A percentile compares a stretch with the other conserved stretches of the same genome.
These are phyloP conservation scores for Miltochrista miniata DNA, from an alignment of 2,888 invertebrate species.

Conservation along the genomic window DNA sequence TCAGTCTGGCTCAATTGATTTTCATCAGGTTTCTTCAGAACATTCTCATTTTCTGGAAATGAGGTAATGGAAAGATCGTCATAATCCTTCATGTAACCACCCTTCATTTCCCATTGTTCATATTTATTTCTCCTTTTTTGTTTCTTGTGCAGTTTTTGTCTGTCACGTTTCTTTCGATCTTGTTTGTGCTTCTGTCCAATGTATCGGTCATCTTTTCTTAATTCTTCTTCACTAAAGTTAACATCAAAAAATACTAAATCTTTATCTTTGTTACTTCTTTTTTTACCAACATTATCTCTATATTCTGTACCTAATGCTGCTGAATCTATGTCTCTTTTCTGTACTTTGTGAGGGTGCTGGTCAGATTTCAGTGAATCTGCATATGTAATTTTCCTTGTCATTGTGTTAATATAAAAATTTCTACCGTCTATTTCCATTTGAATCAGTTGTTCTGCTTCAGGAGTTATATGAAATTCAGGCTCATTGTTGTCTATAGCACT, in stretches of 20 bases:
- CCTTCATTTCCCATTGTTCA: conserved; percentile 77
- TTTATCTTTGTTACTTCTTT: conserved; percentile 36
- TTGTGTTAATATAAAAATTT: conserved; percentile 15
- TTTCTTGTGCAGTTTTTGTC: conserved; percentile 66
- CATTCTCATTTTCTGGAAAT: conserved; percentile 51
- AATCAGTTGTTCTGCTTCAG: conserved; percentile 18
- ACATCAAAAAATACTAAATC: conserved; percentile 39
- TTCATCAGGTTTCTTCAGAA: conserved; percentile 43
- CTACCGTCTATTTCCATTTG: conserved; percentile 13
- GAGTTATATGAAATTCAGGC: conserved; percentile 16
- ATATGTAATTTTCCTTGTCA: conserved; percentile 58
- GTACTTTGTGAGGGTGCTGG: conserved; percentile 28
- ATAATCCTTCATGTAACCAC: conserved; percentile 68
- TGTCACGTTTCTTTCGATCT: conserved; percentile 65
- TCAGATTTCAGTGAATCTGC: conserved; percentile 66
- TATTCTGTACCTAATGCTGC: conserved; percentile 49
- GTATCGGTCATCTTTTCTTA: conserved; percentile 72
- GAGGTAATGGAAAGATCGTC: conserved; percentile 60
- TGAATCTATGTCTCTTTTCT: conserved; percentile 38
- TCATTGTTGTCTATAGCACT: conserved; percentile 7
- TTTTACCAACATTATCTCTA: conserved; percentile 62
- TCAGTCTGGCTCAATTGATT: conserved; percentile 43
- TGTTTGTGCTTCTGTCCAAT: conserved; percentile 55
- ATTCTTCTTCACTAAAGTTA: conserved; percentile 60
- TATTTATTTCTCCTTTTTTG: conserved; percentile 73